Conservation (phyloP, 2,888 invertebrate species). For the Rotaria macrura region DNA sequence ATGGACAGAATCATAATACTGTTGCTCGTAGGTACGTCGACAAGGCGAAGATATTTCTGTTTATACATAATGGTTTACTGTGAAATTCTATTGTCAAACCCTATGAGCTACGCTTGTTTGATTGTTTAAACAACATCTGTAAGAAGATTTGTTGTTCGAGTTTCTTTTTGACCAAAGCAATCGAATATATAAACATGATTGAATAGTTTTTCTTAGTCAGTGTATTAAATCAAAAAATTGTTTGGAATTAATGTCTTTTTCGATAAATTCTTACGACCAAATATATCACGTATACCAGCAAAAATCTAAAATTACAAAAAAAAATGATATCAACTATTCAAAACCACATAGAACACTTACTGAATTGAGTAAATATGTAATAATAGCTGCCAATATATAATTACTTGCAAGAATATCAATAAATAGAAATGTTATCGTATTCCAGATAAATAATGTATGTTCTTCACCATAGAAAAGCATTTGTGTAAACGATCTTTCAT, state of each 20-base stretch:
- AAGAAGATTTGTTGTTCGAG: no score
- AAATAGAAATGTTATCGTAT: constrained; percentile 60
- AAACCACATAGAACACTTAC: background rate
- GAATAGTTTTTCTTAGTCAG: background rate
- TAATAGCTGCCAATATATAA: constrained; percentile 57
- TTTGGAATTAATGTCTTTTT: constrained; percentile 65
- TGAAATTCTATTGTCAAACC: no score
- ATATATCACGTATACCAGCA: constrained; percentile 30
- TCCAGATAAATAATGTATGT: constrained; percentile 60
- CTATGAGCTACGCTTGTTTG: no score
- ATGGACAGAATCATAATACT: no score
- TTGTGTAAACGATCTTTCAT: constrained; percentile 56
- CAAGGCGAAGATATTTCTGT: no score
- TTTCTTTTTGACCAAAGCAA: no score
- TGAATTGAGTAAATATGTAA: constrained; percentile 48
- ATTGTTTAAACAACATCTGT: no score
- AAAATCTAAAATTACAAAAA: background rate
- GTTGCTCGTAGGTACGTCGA: no score
- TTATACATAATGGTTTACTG: no score
- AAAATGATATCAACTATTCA: background rate
- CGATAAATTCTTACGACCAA: constrained; percentile 60
- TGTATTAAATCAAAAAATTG: constrained; percentile 57
- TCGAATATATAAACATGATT: background rate
- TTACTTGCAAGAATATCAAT: constrained; percentile 56
- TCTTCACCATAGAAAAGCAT: constrained; percentile 67